Evolutionary conservation across 2,888 invertebrate genomes (phyloP).

Genomic region (Rotaria socialis): DNA sequence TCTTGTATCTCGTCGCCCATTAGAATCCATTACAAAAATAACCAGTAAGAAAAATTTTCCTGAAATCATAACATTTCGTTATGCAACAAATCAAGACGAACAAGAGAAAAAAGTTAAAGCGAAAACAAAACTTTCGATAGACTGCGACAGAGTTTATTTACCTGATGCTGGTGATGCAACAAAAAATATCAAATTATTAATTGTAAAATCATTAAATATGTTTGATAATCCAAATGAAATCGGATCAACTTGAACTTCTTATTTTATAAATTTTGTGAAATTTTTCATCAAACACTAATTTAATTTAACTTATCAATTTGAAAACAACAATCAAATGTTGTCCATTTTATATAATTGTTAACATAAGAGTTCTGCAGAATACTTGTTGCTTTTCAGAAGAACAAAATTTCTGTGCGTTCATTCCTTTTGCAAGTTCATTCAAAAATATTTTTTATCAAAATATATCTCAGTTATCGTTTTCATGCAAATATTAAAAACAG

Average conservation of each 20-base stretch:
- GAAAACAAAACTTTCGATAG: background rate
- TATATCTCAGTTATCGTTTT: no score
- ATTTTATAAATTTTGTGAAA: background rate
- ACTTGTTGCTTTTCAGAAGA: no score
- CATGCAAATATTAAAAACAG: no score
- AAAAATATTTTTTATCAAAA: no score
- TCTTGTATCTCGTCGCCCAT: constrained; percentile 77
- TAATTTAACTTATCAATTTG: no score
- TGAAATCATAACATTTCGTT: constrained; percentile 81
- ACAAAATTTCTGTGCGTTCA: no score
- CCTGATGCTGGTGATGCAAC: constrained; percentile 33
- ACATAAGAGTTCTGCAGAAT: no score
- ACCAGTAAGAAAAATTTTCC: constrained; percentile 91
- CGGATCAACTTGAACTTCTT: background rate
- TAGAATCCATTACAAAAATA: constrained; percentile 89
- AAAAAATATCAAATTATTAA: constrained; percentile 33
- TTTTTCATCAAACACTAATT: background rate
- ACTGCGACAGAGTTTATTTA: constrained; percentile 5
- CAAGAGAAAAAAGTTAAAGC: background rate
- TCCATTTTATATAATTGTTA: no score
- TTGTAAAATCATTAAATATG: constrained; percentile 1
- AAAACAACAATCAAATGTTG: no score
- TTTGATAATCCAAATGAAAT: background rate
- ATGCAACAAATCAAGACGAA: background rate
- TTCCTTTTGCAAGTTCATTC: no score